Conservation (phyloP, 2,113 vertebrate species). For the Rhombomys opimus region DNA sequence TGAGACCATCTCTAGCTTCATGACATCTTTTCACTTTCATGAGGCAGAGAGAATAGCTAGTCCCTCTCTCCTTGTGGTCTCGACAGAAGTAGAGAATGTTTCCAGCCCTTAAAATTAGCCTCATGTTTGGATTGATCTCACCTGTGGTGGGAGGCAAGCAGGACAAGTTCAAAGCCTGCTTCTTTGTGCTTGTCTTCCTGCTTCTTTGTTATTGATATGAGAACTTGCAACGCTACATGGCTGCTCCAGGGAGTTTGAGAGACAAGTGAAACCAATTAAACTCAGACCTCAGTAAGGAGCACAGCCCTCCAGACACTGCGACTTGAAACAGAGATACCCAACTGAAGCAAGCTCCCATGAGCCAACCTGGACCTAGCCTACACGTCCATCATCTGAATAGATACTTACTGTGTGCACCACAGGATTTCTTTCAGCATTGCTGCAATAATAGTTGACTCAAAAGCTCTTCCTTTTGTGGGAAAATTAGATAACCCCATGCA, state of each 20-base stretch:
- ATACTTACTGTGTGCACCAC: neutral
- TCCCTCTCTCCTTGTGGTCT: neutral
- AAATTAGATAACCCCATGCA: neutral
- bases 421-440: neutral
- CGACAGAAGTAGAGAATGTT: neutral
- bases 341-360: neutral
- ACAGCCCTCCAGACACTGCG: neutral
- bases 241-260: neutral
- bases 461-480: constrained; percentile 8
- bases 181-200: neutral
- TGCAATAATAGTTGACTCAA: neutral
- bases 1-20: neutral
- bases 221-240: neutral
- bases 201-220: neutral
- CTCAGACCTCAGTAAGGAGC: neutral
- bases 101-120: neutral
- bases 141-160: neutral
- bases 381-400: neutral
- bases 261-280: neutral
- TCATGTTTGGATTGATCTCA: neutral
- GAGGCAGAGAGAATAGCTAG: neutral
- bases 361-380: neutral
- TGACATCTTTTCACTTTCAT: neutral
- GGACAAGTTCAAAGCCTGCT: neutral
- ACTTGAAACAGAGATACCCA: neutral